phyloP scores from a whole-genome alignment of 2,888 invertebrate species.

The Nomada ruficornis region DNA sequence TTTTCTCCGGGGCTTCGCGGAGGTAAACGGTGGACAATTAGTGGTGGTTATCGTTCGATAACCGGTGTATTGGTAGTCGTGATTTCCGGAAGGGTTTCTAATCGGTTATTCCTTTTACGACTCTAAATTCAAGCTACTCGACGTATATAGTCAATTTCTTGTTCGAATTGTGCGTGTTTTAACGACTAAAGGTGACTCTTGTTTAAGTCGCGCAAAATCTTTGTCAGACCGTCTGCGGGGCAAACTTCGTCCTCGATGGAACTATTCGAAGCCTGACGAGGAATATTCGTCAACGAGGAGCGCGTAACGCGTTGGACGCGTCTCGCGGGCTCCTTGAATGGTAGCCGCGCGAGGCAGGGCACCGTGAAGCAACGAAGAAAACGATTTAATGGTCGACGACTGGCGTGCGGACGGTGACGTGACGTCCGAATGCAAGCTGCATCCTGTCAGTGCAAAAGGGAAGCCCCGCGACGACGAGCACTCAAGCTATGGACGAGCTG shows the following conservation, averaged over 20 bases:
- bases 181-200: too few relatives aligned
- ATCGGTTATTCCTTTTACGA: too few relatives aligned
- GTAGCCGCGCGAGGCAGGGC: constrained; percentile 9
- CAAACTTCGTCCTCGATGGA: neutral
- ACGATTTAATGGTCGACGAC: constrained; percentile 65
- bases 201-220: too few relatives aligned
- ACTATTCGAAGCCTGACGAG: neutral
- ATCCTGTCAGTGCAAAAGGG: constrained; percentile 57
- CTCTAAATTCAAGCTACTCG: too few relatives aligned
- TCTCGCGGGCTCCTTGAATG: neutral
- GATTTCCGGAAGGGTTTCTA: too few relatives aligned
- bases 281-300: neutral
- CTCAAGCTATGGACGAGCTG: constrained; percentile 47
- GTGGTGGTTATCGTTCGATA: neutral
- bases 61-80: too few relatives aligned
- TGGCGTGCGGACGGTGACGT: constrained; percentile 58
- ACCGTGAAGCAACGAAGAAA: constrained; percentile 41
- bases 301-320: constrained; percentile 22
- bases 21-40: too few relatives aligned
- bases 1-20: too few relatives aligned
- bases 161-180: too few relatives aligned
- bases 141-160: too few relatives aligned
- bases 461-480: constrained; percentile 43
- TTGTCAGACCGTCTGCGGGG: too few relatives aligned
- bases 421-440: constrained; percentile 68